Conservation (phyloP, 1,140 invertebrate species). For the Helicoverpa zea region DNA sequence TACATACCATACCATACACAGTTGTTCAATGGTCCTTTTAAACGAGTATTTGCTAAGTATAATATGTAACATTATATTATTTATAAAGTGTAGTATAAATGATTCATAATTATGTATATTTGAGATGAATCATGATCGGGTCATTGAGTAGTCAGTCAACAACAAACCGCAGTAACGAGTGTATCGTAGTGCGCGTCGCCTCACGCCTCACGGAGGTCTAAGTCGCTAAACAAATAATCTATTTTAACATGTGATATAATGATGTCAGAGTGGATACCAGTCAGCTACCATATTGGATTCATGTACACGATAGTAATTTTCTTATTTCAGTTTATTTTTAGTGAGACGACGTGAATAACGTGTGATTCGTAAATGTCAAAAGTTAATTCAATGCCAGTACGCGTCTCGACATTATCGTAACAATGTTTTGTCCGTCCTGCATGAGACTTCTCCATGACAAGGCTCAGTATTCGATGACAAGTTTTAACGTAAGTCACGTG, state of each 20-base stretch:
- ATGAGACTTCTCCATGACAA: constrained; percentile 75
- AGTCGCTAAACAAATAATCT: constrained; percentile 79
- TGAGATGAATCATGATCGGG: constrained; percentile 78
- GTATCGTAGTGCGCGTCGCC: constrained; percentile 60
- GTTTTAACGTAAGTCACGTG: constrained; percentile 81
- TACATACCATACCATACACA: constrained; percentile 65
- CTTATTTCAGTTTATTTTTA: constrained; percentile 83
- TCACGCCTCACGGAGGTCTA: constrained; percentile 59
- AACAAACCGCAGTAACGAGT: constrained; percentile 70
- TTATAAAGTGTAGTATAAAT: constrained; percentile 53
- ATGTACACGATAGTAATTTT: constrained; percentile 85
- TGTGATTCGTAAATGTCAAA: constrained; percentile 83
- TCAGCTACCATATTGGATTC: constrained; percentile 75
- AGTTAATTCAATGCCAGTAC: constrained; percentile 69
- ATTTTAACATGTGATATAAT: constrained; percentile 84
- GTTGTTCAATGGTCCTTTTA: constrained; percentile 62
- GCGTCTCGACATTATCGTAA: constrained; percentile 50
- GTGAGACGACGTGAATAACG: constrained; percentile 79
- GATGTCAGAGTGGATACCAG: constrained; percentile 79
- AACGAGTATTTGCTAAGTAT: constrained; percentile 7
- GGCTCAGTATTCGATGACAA: constrained; percentile 76
- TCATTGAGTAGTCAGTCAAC: constrained; percentile 75
- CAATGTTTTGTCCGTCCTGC: constrained; percentile 74
- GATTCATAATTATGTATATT: constrained; percentile 78
- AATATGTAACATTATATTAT: constrained; percentile 49